Evolutionary conservation across 2,888 invertebrate species (phyloP), one percentile per base, ranked within the genome.

Genomic region (Drosophila putrida): DNA sequence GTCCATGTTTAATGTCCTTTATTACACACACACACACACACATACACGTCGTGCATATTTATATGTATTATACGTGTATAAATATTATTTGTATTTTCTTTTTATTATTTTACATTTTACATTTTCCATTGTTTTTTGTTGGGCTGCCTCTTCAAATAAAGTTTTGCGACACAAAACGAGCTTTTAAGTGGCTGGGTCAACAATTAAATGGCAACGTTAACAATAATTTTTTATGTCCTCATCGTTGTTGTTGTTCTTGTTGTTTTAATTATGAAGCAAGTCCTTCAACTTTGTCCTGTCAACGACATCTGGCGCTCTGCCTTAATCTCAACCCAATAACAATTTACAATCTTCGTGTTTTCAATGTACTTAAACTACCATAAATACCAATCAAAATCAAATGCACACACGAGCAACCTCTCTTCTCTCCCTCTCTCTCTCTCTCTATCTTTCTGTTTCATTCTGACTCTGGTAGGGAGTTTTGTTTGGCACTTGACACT

Each of bases 341-440:
- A 64, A 58, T 54, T 53, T 36, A 39, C 63, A 68, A 68, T 76
- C 51, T 46, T 60, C 46, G 43, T 64, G 47, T 50, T 55, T 46
- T 62, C 72, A 53, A 66, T 68, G 75, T 71, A 71, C 83, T 88
- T 75, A 83, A 86, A 88, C 67, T 62, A 76, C 90, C 85, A 92
- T 91, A 92, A 92, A 92, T 92, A 91, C 91, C 91, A 91, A 91
- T 91, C 91, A 91, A 91, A 90, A 84, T 88, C 92, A 91, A 90
- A 81, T 88, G 89, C 90, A 88, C 83, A 55, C 69, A 54, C 60
- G 25, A 13, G 15, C 44, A 57, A 25, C 25, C 27, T 15, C 15
- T 27, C n/a, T 27, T 13, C 10, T 28, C 20, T 6, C 15, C 27
- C 31, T 25, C 43, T 57, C 33, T 11, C 15, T 20, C 38, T 38